Evolutionary conservation across 1,140 invertebrate genomes (phyloP), one percentile per base, ranked within the genome.

Genomic region (Tribolium madens): DNA sequence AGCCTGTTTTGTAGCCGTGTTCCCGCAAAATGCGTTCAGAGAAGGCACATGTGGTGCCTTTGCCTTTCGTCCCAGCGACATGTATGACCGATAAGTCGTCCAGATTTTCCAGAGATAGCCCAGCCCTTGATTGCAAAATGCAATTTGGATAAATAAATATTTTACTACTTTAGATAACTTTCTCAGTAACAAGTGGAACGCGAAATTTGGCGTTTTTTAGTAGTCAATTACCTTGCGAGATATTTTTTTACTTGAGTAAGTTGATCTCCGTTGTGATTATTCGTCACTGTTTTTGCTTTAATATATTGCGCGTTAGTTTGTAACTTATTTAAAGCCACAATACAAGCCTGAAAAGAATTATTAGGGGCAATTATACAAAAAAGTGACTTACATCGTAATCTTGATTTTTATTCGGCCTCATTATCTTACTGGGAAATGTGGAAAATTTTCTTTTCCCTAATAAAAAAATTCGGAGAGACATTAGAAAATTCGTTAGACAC

Each of bases 21-120:
- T 91, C 84, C 0, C 95, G 89, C 9, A 99, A 88, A 79, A 99
- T 96, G 0, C 93, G 92, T 84, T 99, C 98, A 57, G 91, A 91
- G 84, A 96, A 94, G 0, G 97, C 97, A 86, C 97, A 98, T 0
- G 97, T 99, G 10, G 97, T 98, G 13, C 94, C 94, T 89, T 95
- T 96, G 33, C 98, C 98, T 89, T 99, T 99, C 0, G 97, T 99
- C 3, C 98, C 98, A 80, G 95, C 89, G 0, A 99, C 91, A 88
- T 99, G 97, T 80, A 99, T 97, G 4, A 97, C 88, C 68, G 94
- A 93, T 7, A 99, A 83, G 13, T 86, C 83, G 77, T 95, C 90
- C 26, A 96, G 83, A 57, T 90, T 88, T 1, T 91, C 86, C 13
- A 91, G 31, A 13, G 87, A 85, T 0, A 97, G 84, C 13, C 94